Evolutionary conservation across 2,797 vertebrate species (phyloP), one percentile per base, ranked within the genome.

Genomic region (Busarellus nigricollis): DNA sequence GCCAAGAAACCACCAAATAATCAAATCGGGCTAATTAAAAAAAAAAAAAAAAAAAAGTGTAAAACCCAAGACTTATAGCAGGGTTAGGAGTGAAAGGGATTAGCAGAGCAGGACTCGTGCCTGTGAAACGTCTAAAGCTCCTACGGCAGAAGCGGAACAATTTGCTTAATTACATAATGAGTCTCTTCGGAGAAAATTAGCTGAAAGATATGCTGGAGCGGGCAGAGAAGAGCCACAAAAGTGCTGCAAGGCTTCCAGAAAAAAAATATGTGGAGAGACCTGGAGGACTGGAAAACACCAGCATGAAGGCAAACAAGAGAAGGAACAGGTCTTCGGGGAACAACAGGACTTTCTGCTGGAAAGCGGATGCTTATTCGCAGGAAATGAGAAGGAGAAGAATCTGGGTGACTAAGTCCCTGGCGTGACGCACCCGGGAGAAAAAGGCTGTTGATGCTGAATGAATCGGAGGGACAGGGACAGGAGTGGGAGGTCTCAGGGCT

Each of bases 391-490:
- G 62, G 24, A 45, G 65, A 17, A 58, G 52, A 21, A 67, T 2
- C 5, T 0, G 29, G 29, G n/a, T 55, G 65, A 61, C 20, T 10
- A 10, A 71, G 16, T 19, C 45, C n/a, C 15, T 3, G 3, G 50
- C 1, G 5, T 33, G 77, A 66, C 10, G 8, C 61, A 25, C 10
- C 26, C 26, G 0, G 15, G 37, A 8, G 9, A 21, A 67, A 42
- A 67, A 50, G 5, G 18, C 6, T 8, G 40, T 49, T 8, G 58
- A 5, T 13, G 54, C 5, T 1, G 47, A 33, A 19, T 13, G n/a
- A 22, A 50, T 15, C 1, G 21, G 65, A 28, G 20, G 57, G 47
- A n/a, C 1, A 1, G 47, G n/a, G 62, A 11, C 1, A 1, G 11
- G 31, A 35, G 14, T 4, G 2, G 59, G 37, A 42, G 29, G 74